Evolutionary conservation across 2,888 invertebrate species (phyloP), one percentile per base, ranked within the genome.

Genomic region (Neoitamus cyanurus): DNA sequence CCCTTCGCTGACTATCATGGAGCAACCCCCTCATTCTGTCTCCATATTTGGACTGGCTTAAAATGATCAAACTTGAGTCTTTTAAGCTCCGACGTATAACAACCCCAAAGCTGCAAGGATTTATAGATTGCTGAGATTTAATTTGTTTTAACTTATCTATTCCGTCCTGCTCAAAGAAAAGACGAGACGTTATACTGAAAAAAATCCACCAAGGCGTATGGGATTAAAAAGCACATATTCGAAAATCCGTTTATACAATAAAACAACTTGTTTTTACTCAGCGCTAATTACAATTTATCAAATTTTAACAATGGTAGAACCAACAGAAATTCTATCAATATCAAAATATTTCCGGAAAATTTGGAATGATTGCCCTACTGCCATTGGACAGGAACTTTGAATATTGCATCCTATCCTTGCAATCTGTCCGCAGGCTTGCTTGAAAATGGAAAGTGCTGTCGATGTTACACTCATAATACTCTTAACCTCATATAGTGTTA

Each of bases 301-400:
- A 42, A 42, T 58, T 58, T 58, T 25, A 58, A 58, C 15, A 20
- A 58, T 58, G 7, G 7, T 58, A 58, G 58, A 58, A 15, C 58
- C 20, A 58, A 58, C 0, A 25, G 20, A 58, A 25, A 25, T 36
- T 20, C 30, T 28, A 70, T 34, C n/a, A 73, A 73, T 36, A 31
- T 73, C 25, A 58, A 58, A 58, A 58, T 58, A 58, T 20, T 58
- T 58, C 58, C 58, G 58, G 42, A 42, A 42, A 73, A n/a, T 34
- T 73, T 73, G 73, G 73, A 73, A 73, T 73, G 73, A 73, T 13
- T n/a, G 20, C 31, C n/a, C 9, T 73, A 31, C 3, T 73, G 36
- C 36, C 34, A 7, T 20, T 5, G 73, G 36, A 36, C 20, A 31
- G 3, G 25, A 58, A 58, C 9, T 15, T 20, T 20, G 58, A n/a